Base-by-base conservation (phyloP, 2,113 vertebrate species). In the Psettodes erumei region DNA sequence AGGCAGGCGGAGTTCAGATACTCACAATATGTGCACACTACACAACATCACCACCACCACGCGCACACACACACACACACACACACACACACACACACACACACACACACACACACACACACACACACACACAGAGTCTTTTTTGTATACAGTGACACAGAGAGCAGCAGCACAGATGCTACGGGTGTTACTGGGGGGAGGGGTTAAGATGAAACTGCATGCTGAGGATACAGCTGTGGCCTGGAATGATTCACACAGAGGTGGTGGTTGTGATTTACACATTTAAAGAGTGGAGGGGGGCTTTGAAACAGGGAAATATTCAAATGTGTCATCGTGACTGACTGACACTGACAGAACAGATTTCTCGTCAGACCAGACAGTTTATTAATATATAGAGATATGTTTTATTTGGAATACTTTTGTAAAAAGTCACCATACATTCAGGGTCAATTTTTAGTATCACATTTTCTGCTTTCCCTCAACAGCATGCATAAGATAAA, bases 401-500 rank as follows among this genome's bases (percentile, higher is more conserved):
- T 91, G 81, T 93, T 93, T 93, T 92, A 92, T 93, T 93, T 88
- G 90, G 87, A 91, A 91, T 93, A 91, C 88, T 88, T 92, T 91
- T 91, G 94, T 94, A 94, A 93, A 95, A 95, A 95, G 91, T 94
- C 93, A 95, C 94, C 93, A 93, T 94, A 95, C 93, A 94, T 94
- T 93, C 93, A 94, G 91, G 83, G 92, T 93, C 92, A 91, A 91
- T 90, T 86, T 89, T 90, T 70, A 91, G 81, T 79, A 91, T 92
- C 90, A 93, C 93, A 93, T 90, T 89, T 91, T 91, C 82, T 89
- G 85, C 84, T 90, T 87, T 90, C 90, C 89, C 92, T 91, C 93
- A 90, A 93, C 86, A 89, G 93, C 94, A 95, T 95, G 94, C 94
- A 94, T 91, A 92, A 89, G 86, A 90, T 92, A 89, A 92, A 91